Conservation (phyloP, 2,888 invertebrate species). For the Lasius fuliginosus region DNA sequence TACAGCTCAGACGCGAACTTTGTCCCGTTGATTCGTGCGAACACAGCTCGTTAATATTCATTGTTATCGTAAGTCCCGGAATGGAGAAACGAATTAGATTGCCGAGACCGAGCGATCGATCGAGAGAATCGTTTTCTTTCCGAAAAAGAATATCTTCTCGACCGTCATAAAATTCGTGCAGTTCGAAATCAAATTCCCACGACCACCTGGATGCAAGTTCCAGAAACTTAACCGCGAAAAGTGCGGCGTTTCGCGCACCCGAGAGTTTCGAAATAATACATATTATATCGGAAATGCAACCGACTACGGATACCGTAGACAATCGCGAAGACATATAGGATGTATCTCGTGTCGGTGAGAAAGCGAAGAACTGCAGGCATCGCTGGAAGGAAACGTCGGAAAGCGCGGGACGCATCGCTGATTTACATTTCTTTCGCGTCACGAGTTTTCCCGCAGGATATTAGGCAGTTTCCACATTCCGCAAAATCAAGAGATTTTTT, state of each 20-base stretch:
- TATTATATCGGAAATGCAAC: slow-evolving; percentile 30
- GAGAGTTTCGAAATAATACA: slow-evolving; percentile 36
- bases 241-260: background rate
- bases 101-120: background rate
- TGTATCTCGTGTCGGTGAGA: background rate
- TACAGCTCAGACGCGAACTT: background rate
- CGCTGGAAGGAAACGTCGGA: background rate
- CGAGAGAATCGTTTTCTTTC: background rate
- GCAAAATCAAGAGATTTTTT: background rate
- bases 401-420: background rate
- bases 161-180: slow-evolving; percentile 3
- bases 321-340: slow-evolving; percentile 1
- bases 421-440: slow-evolving; percentile 31
- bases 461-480: slow-evolving; percentile 18
- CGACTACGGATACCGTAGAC: background rate
- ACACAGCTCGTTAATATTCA: slow-evolving; percentile 36
- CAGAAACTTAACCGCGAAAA: slow-evolving; percentile 34
- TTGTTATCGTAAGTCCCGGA: slow-evolving; percentile 38
- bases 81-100: slow-evolving; percentile 45
- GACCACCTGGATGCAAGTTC: slow-evolving; percentile 25
- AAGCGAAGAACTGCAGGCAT: background rate
- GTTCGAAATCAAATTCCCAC: slow-evolving; percentile 43
- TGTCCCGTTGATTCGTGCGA: slow-evolving; percentile 20
- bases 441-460: slow-evolving; percentile 43
- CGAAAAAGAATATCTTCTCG: slow-evolving; percentile 9